phyloP scores from a whole-genome alignment of 2,113 vertebrate genomes.

The Toxotes jaculatrix region DNA sequence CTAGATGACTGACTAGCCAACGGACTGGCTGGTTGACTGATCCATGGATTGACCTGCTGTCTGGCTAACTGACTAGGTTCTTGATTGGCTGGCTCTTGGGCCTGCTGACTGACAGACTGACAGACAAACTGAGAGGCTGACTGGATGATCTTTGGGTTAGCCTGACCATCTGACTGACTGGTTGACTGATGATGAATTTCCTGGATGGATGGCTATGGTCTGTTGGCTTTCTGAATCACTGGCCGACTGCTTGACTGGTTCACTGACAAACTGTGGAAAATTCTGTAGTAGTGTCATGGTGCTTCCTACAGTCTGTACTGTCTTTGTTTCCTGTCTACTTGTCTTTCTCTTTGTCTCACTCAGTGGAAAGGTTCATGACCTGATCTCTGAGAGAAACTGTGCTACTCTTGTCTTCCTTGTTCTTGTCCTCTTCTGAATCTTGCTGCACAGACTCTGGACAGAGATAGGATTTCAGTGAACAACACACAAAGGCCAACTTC shows the following conservation, averaged over 20 bases:
- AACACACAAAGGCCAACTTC: too few relatives aligned
- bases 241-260: not conserved
- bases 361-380: conserved; percentile 2
- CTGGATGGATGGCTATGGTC: not conserved
- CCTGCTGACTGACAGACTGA: not conserved
- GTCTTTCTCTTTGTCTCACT: not conserved
- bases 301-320: not conserved
- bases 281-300: conserved; percentile 11
- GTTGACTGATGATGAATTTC: not conserved
- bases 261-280: conserved; percentile 6
- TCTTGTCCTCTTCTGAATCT: not conserved
- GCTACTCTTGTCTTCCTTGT: conserved; percentile 18
- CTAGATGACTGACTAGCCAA: not conserved
- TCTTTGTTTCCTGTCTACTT: not conserved
- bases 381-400: not conserved
- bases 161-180: not conserved
- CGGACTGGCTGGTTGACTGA: not conserved
- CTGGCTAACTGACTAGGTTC: not conserved
- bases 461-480: too few relatives aligned
- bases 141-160: not conserved
- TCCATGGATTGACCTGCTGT: not conserved
- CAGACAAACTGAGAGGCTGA: not conserved
- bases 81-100: not conserved
- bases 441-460: not conserved
- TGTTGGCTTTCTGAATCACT: conserved; percentile 34